These are phyloP conservation scores for Melanostigma gelatinosum DNA, from an alignment of 2,113 vertebrate species.

Conservation along the genomic window DNA sequence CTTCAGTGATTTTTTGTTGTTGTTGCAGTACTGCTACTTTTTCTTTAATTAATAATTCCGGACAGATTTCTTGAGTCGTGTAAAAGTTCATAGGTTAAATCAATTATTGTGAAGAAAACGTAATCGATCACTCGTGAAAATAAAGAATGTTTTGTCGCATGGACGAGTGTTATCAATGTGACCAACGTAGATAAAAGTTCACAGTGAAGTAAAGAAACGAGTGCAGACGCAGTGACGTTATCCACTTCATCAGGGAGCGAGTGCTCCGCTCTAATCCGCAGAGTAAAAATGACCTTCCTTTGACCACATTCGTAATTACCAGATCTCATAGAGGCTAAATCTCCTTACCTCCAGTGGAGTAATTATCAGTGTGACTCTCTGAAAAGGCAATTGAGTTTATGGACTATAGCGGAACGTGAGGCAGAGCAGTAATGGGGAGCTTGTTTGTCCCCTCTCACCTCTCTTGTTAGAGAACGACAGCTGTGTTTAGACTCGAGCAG, in stretches of 20 bases:
- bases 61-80: not conserved
- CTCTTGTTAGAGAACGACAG: constrained; percentile 50
- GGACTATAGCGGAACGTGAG: constrained; percentile 72
- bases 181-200: constrained; percentile 32
- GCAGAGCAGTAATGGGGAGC: constrained; percentile 68
- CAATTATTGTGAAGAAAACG: not conserved
- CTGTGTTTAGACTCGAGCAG: constrained; percentile 51
- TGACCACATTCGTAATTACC: constrained; percentile 79
- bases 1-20: not conserved
- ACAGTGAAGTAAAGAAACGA: constrained; percentile 21
- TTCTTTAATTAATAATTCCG: no score
- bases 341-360: constrained; percentile 77
- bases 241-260: constrained; percentile 54
- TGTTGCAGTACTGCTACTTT: not conserved
- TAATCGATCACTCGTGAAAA: not conserved
- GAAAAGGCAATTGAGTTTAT: constrained; percentile 79
- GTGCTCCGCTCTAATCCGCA: constrained; percentile 61
- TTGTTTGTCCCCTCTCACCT: constrained; percentile 69
- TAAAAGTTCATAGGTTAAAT: not conserved
- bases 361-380: constrained; percentile 80
- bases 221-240: constrained; percentile 39
- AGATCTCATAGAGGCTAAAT: constrained; percentile 74
- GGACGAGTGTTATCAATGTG: constrained; percentile 18
- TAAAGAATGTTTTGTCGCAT: not conserved
- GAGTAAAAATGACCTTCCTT: constrained; percentile 79